Conservation (phyloP, 2,113 vertebrate species). For the Elephantulus edwardii region DNA sequence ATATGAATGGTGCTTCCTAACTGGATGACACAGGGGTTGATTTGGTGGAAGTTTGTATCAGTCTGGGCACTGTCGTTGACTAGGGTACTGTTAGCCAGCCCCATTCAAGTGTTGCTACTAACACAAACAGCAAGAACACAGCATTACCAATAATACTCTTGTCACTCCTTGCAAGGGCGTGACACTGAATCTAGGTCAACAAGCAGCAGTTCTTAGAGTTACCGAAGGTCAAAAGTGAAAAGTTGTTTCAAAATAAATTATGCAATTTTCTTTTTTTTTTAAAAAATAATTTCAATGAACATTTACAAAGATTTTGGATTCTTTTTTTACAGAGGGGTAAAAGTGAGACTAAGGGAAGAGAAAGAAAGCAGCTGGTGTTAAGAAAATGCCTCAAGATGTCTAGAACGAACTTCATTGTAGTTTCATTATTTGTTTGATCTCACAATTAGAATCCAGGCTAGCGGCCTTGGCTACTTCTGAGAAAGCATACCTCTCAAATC, state of each 20-base stretch:
- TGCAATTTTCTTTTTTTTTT: too few species aligned
- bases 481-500: neutral
- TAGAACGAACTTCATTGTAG: neutral
- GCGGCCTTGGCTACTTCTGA: neutral
- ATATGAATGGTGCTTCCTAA: neutral
- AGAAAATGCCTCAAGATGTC: neutral
- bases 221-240: neutral
- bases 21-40: neutral
- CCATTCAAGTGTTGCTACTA: too few species aligned
- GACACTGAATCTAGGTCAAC: neutral
- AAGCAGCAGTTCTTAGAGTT: neutral
- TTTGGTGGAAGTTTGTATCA: neutral
- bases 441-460: neutral
- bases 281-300: too few species aligned
- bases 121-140: too few species aligned
- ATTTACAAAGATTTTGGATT: too few species aligned
- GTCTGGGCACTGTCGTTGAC: neutral
- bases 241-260: neutral
- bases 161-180: neutral
- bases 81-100: neutral
- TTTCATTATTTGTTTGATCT: slow-evolving; percentile 5
- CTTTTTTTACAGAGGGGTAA: neutral
- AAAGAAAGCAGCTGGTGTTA: neutral
- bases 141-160: too few species aligned
- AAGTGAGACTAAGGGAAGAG: neutral